Evolutionary conservation across 2,113 vertebrate species (phyloP).

Genomic region (Cyanoliseus patagonus): DNA sequence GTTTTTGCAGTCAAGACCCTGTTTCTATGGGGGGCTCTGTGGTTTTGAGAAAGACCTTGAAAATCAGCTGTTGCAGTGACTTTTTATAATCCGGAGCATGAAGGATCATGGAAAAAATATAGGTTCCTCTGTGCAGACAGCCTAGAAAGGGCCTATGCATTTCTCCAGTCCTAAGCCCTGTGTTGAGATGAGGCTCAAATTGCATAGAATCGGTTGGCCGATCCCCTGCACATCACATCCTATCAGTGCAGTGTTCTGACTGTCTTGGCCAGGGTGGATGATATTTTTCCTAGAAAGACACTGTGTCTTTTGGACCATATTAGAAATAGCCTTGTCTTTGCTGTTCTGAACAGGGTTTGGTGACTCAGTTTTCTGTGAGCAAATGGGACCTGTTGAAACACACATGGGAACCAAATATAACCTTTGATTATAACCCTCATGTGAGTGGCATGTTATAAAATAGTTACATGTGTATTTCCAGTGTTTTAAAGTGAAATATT

Average conservation of each 20-base stretch:
- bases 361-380: background rate
- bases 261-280: background rate
- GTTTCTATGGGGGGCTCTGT: background rate
- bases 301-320: background rate
- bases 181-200: background rate
- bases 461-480: background rate
- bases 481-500: background rate
- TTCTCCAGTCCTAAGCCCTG: background rate
- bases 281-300: background rate
- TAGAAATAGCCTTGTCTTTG: background rate
- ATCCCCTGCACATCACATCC: fast-evolving
- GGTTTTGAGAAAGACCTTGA: background rate
- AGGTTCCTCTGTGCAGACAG: background rate
- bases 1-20: background rate
- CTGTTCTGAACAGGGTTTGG: background rate
- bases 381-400: background rate
- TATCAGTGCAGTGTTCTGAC: fast-evolving
- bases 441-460: background rate
- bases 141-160: background rate
- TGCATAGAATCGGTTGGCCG: background rate
- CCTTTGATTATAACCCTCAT: background rate
- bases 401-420: background rate
- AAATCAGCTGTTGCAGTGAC: background rate
- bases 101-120: background rate
- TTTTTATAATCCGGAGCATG: background rate